These are phyloP conservation scores for Spodoptera frugiperda DNA, from an alignment of 1,140 invertebrate genomes.

Conservation along the genomic window DNA sequence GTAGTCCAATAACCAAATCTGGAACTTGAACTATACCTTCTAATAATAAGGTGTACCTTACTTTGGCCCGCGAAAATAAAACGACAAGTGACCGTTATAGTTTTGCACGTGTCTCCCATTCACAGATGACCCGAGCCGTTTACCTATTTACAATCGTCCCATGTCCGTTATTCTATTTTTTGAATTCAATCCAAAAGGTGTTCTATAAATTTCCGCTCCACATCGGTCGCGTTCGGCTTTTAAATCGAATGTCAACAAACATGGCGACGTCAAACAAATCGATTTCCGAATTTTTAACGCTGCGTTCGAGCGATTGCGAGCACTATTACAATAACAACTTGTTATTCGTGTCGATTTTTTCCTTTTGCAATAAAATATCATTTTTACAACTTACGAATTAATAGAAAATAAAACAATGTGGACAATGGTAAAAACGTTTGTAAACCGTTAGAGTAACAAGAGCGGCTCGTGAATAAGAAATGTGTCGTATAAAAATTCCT, in stretches of 20 bases:
- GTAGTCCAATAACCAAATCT: background rate
- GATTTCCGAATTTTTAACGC: conserved; percentile 72
- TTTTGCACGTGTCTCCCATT: conserved; percentile 62
- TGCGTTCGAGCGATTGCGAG: conserved; percentile 52
- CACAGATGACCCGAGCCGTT: conserved; percentile 59
- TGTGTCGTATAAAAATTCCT: conserved; percentile 55
- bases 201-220: conserved; percentile 64
- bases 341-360: conserved; percentile 43
- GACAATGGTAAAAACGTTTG: conserved; percentile 40
- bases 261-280: conserved; percentile 66
- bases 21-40: conserved; percentile 6
- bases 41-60: conserved; percentile 14
- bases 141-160: conserved; percentile 58
- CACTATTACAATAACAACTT: conserved; percentile 52
- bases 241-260: conserved; percentile 72
- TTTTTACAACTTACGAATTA: conserved; percentile 41
- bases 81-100: conserved; percentile 61
- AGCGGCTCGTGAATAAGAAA: conserved; percentile 53
- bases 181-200: conserved; percentile 63
- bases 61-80: conserved; percentile 32
- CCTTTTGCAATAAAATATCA: conserved; percentile 39
- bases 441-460: conserved; percentile 55
- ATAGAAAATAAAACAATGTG: conserved; percentile 42
- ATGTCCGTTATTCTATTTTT: conserved; percentile 63
- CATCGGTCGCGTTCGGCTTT: conserved; percentile 55